phyloP scores from a whole-genome alignment of 2,113 vertebrate genomes.

The Cinclus cinclus region DNA sequence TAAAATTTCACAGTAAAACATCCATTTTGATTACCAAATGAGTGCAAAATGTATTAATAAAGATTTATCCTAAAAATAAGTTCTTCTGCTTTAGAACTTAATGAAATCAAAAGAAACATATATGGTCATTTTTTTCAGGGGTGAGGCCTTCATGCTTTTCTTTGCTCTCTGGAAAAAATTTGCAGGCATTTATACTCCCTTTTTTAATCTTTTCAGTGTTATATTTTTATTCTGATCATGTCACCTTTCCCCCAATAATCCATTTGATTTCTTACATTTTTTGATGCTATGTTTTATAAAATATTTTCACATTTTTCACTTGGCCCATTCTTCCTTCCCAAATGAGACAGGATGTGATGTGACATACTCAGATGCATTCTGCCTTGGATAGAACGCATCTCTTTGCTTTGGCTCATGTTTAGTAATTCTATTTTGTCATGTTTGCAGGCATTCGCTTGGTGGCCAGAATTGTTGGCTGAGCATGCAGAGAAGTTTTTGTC shows the following conservation, averaged over 20 bases:
- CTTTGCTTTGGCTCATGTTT: background rate
- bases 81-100: background rate
- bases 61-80: background rate
- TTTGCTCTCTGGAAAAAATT: background rate
- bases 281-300: background rate
- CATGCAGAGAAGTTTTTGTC: constrained; percentile 94
- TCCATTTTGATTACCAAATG: background rate
- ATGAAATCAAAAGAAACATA: background rate
- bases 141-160: background rate
- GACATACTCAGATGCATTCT: background rate
- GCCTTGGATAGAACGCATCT: background rate
- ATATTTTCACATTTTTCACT: background rate
- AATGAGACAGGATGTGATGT: background rate
- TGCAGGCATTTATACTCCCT: background rate
- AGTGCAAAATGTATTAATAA: background rate
- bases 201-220: background rate
- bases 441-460: constrained; percentile 91
- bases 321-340: background rate
- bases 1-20: background rate
- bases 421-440: background rate
- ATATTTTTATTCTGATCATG: background rate
- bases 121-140: background rate
- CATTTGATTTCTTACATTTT: background rate
- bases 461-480: constrained; percentile 90
- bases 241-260: background rate